Percentiles rank a stretch among this genome's conserved stretches.
These are phyloP conservation scores for Thereva unica DNA, from an alignment of 2,888 invertebrate species.

Conservation along the genomic window DNA sequence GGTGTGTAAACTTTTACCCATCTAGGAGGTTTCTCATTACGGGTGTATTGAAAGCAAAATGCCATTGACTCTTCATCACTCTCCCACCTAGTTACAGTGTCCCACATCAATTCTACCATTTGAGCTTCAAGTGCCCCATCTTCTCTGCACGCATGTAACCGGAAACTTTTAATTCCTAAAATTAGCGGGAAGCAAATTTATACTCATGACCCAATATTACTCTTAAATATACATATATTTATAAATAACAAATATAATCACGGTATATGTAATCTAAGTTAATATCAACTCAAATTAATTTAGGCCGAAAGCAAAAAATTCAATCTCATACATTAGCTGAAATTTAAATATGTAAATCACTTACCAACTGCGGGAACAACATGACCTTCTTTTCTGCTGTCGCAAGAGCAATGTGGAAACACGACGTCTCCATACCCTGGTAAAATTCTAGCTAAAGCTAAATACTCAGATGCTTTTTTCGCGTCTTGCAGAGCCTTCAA, in stretches of 20 bases:
- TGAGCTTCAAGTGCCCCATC: conserved; percentile 78
- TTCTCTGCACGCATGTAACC: conserved; percentile 82
- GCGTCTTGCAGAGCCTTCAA: conserved; percentile 93
- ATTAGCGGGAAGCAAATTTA: neutral
- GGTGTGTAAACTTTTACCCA: conserved; percentile 87
- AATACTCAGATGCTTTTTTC: conserved; percentile 82
- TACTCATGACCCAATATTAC: neutral
- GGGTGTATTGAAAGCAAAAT: conserved; percentile 84
- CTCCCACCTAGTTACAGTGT: conserved; percentile 80
- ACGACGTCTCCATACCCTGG: conserved; percentile 93
- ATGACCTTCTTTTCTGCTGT: conserved; percentile 86
- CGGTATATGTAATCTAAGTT: no score
- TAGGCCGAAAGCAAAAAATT: neutral
- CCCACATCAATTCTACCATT: conserved; percentile 84
- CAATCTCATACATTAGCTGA: neutral
- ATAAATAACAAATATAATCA: no score
- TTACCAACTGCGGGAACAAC: conserved; percentile 75
- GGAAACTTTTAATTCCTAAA: conserved; percentile 66
- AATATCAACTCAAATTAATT: no score
- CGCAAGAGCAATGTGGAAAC: conserved; percentile 93
- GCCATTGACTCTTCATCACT: conserved; percentile 92
- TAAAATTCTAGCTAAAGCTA: conserved; percentile 79
- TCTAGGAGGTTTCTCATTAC: conserved; percentile 76
- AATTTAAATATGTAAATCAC: conserved; percentile 44
- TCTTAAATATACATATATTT: no score